Conservation (phyloP, 2,113 vertebrate species). For the Meleagris gallopavo region DNA sequence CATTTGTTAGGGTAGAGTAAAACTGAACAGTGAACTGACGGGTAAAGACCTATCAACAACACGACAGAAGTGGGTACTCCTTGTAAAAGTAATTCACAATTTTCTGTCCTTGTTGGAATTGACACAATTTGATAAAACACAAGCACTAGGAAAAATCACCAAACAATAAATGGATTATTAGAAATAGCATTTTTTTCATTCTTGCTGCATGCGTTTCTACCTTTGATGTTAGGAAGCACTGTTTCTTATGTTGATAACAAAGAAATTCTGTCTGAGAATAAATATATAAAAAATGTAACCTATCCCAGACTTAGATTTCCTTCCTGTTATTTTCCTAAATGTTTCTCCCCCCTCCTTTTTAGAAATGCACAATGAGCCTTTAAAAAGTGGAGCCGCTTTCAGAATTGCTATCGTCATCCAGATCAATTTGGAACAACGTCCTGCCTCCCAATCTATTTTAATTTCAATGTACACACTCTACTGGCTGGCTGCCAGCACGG, state of each 20-base stretch:
- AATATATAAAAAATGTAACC: background rate
- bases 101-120: background rate
- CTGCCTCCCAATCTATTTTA: constrained; percentile 70
- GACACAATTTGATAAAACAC: background rate
- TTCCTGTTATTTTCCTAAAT: constrained; percentile 65
- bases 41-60: background rate
- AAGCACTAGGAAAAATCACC: background rate
- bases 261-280: constrained; percentile 11
- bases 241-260: constrained; percentile 1
- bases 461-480: constrained; percentile 70
- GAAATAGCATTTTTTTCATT: constrained; percentile 32
- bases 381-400: constrained; percentile 57
- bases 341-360: constrained; percentile 16
- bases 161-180: constrained; percentile 25
- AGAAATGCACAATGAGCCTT: constrained; percentile 53
- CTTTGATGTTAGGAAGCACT: background rate
- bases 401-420: constrained; percentile 60
- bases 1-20: background rate
- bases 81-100: background rate
- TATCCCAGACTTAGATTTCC: background rate
- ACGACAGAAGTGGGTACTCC: background rate
- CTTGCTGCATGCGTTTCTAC: background rate
- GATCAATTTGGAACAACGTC: constrained; percentile 69
- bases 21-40: background rate
- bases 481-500: constrained; percentile 65